These are phyloP conservation scores for Campylomormyrus tamandua DNA, from an alignment of 2,113 vertebrate genomes.

Conservation along the genomic window DNA sequence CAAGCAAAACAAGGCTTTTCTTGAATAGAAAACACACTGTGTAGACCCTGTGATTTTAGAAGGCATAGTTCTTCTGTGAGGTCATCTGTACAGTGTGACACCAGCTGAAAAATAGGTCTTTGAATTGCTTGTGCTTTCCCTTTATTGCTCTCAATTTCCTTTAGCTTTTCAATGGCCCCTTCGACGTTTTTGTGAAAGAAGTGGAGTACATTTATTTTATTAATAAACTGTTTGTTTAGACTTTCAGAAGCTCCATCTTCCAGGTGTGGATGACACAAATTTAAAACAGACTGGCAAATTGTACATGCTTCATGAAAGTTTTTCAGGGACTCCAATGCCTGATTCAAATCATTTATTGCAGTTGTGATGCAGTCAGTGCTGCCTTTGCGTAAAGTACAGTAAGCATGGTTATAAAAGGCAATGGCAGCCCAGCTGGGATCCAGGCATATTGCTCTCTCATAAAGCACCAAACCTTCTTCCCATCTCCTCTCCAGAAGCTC, in stretches of 20 bases:
- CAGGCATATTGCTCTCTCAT: no score
- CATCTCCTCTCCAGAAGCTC: no score
- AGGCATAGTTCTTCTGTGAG: not conserved
- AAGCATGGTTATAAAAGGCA: not conserved
- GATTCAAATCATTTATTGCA: conserved; percentile 14
- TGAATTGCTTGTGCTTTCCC: not conserved
- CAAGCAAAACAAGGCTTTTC: conserved; percentile 22
- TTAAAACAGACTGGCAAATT: not conserved
- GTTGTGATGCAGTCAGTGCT: not conserved
- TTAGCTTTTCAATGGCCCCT: conserved; percentile 18
- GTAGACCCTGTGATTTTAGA: conserved; percentile 8
- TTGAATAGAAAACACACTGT: conserved; percentile 17
- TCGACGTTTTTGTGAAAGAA: conserved; percentile 16
- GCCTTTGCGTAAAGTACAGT: conserved; percentile 4
- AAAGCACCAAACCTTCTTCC: no score
- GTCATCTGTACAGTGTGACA: not conserved
- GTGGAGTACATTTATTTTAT: no score
- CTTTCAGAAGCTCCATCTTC: not conserved
- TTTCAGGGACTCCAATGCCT: conserved; percentile 16
- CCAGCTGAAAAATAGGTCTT: no score
- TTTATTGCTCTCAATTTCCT: not conserved
- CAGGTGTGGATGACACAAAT: not conserved
- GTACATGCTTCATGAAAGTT: not conserved
- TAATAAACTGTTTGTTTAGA: not conserved
- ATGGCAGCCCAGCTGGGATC: no score